Evolutionary conservation across 2,113 vertebrate species (phyloP).

Genomic region (Tyto alba): DNA sequence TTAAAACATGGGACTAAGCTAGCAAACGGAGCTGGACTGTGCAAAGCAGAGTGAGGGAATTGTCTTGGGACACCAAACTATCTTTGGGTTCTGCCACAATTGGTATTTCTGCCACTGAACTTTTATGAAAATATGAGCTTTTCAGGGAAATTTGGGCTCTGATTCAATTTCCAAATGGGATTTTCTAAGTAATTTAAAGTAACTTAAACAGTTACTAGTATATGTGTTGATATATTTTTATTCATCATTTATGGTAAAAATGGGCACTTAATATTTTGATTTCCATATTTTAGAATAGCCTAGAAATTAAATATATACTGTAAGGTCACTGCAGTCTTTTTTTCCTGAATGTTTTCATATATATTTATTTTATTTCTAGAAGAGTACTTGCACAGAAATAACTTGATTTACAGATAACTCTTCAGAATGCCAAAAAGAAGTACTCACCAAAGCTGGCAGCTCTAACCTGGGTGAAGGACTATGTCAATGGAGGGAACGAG

Average conservation of each 20-base stretch:
- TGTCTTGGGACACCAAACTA: neutral
- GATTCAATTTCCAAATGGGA: neutral
- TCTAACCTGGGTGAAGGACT: neutral
- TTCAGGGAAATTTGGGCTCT: neutral
- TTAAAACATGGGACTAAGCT: neutral
- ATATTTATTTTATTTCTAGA: neutral
- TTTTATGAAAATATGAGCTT: neutral
- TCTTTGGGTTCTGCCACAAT: neutral
- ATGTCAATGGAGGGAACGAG: neutral
- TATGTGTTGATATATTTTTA: neutral
- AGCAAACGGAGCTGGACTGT: neutral
- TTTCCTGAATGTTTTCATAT: neutral
- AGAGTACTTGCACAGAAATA: neutral
- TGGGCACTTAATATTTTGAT: rapidly evolving
- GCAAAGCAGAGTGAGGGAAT: neutral
- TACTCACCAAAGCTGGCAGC: neutral
- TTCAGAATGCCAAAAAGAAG: neutral
- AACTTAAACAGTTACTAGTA: neutral
- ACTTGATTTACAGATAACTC: neutral
- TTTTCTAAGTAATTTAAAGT: neutral
- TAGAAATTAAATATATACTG: neutral
- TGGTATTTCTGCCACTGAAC: neutral
- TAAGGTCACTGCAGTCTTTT: neutral
- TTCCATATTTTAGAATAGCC: neutral
- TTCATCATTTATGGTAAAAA: neutral